phyloP scores from a whole-genome alignment of 2,797 vertebrate species.

The Sebastes alutus region DNA sequence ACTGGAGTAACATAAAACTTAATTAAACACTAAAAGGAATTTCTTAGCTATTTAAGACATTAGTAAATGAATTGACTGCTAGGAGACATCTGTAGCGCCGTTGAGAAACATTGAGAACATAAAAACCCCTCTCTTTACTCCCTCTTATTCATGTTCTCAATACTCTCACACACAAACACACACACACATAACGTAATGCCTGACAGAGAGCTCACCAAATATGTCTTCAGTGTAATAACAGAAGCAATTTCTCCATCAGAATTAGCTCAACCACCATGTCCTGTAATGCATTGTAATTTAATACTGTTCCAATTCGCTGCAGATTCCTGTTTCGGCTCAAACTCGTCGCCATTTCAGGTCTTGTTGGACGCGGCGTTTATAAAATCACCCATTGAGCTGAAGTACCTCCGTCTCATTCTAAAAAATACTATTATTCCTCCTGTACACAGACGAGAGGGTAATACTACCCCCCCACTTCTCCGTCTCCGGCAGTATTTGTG shows the following conservation, averaged over 20 bases:
- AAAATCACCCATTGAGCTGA: constrained; percentile 33
- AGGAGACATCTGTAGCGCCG: not conserved
- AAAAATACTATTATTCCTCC: constrained; percentile 15
- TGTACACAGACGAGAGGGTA: constrained; percentile 4
- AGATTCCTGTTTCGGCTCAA: constrained; percentile 26
- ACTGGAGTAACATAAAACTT: not conserved
- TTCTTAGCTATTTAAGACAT: too few relatives aligned
- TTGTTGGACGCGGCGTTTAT: constrained; percentile 20
- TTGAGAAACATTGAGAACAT: not conserved
- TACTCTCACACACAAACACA: constrained; percentile 69
- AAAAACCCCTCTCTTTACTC: not conserved
- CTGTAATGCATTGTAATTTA: constrained; percentile 61
- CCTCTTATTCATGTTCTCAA: constrained; percentile 14
- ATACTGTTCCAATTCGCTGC: constrained; percentile 50
- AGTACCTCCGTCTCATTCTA: constrained; percentile 34
- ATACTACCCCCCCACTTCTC: not conserved
- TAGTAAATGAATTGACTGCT: not conserved
- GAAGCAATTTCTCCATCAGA: constrained; percentile 63
- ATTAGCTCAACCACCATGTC: constrained; percentile 65
- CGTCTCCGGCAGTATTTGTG: constrained; percentile 51
- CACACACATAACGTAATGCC: constrained; percentile 51
- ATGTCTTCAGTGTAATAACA: constrained; percentile 58
- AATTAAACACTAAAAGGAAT: not conserved
- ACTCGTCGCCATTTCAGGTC: constrained; percentile 26
- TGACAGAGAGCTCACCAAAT: constrained; percentile 29